A percentile compares a stretch with the other conserved stretches of the same genome.
Conservation (phyloP, 23 tunicate species). For the Halocynthia roretzi region DNA sequence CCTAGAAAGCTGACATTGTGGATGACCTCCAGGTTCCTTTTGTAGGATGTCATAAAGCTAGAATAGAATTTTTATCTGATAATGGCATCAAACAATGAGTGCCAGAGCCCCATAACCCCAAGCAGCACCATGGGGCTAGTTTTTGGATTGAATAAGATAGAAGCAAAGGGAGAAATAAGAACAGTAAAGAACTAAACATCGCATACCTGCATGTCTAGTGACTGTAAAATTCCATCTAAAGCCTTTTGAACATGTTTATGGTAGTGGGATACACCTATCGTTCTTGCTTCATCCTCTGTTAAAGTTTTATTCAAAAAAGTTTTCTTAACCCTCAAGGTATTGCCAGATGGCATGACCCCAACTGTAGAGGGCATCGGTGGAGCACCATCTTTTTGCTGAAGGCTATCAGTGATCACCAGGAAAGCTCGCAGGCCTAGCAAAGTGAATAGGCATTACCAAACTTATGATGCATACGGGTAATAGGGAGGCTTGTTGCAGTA, state of each 20-base stretch:
- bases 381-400: conserved; percentile 95
- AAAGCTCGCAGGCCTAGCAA: conserved; percentile 78
- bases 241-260: conserved; percentile 72
- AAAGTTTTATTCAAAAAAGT: conserved; percentile 72
- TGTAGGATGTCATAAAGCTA: too few species aligned
- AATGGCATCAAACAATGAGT: too few species aligned
- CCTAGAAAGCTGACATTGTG: too few species aligned
- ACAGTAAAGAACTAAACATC: not conserved
- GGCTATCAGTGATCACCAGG: conserved; percentile 75
- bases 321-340: conserved; percentile 73
- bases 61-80: too few species aligned
- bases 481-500: too few species aligned
- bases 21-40: too few species aligned
- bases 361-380: conserved; percentile 92
- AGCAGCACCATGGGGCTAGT: too few species aligned
- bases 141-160: too few species aligned
- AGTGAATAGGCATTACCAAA: not conserved
- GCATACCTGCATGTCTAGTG: conserved; percentile 65
- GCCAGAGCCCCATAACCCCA: too few species aligned
- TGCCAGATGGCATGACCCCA: conserved; percentile 85
- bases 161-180: too few species aligned
- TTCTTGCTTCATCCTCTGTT: conserved; percentile 77
- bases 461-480: too few species aligned
- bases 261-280: conserved; percentile 77
- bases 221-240: conserved; percentile 48